Evolutionary conservation across 1,140 invertebrate species (phyloP).

Genomic region (Trichogramma pretiosum): DNA sequence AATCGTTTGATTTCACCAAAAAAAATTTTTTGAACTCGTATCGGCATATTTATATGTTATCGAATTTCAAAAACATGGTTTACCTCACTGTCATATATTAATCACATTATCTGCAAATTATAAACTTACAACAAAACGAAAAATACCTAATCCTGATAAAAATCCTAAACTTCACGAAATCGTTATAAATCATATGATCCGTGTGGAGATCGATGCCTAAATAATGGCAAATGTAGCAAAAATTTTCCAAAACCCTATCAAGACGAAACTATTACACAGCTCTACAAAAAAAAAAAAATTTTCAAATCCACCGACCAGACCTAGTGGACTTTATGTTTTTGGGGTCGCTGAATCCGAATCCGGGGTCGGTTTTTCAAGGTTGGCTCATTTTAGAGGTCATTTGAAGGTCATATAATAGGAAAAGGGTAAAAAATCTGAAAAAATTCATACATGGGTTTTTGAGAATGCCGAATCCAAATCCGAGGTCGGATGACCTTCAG

Average conservation of each 20-base stretch:
- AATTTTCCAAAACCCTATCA: constrained; percentile 30
- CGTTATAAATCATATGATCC: constrained; percentile 25
- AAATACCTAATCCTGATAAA: neutral
- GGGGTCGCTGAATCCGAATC: too few relatives aligned
- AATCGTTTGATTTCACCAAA: constrained; percentile 8
- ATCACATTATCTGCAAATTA: constrained; percentile 24
- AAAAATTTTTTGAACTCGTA: constrained; percentile 15
- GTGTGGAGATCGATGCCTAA: constrained; percentile 30
- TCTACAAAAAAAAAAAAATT: too few relatives aligned
- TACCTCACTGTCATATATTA: constrained; percentile 44
- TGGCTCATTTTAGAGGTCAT: too few relatives aligned
- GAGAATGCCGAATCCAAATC: too few relatives aligned
- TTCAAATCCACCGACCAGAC: too few relatives aligned
- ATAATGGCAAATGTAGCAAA: constrained; percentile 33
- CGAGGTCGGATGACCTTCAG: too few relatives aligned
- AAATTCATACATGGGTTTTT: too few relatives aligned
- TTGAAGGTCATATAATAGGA: too few relatives aligned
- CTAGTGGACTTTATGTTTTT: too few relatives aligned
- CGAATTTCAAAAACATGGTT: constrained; percentile 33
- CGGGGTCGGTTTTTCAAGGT: too few relatives aligned
- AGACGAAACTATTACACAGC: constrained; percentile 22
- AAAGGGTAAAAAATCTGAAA: too few relatives aligned
- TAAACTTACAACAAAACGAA: constrained; percentile 28
- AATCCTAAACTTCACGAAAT: constrained; percentile 3
- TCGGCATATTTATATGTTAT: constrained; percentile 34